These are phyloP conservation scores for Herminia tarsipennalis DNA, from an alignment of 2,888 invertebrate genomes.

Conservation along the genomic window DNA sequence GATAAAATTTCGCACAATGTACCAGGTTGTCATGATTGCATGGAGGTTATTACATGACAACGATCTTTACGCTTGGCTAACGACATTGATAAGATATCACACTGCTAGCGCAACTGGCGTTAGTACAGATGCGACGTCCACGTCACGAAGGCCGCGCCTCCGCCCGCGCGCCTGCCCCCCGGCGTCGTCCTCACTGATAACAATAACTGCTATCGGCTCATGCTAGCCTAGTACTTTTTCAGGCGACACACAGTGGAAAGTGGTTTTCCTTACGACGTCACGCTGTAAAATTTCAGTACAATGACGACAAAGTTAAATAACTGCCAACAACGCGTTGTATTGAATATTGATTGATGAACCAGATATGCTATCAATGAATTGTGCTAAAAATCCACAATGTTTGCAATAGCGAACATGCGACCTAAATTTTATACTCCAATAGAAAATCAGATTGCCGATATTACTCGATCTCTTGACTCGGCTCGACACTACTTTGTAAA, in stretches of 20 bases:
- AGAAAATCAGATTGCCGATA: no score
- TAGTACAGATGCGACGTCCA: constrained; percentile 61
- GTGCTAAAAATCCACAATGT: no score
- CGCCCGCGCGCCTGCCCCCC: constrained; percentile 38
- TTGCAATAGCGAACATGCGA: no score
- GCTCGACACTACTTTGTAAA: no score
- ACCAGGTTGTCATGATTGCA: constrained; percentile 61
- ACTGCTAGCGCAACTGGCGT: constrained; percentile 53
- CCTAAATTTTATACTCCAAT: no score
- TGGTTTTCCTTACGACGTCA: constrained; percentile 64
- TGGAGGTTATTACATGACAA: constrained; percentile 47
- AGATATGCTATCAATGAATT: no score
- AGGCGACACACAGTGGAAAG: constrained; percentile 66
- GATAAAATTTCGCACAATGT: constrained; percentile 56
- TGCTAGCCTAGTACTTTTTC: constrained; percentile 82
- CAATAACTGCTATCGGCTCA: constrained; percentile 68
- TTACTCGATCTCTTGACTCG: no score
- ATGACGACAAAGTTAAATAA: no score
- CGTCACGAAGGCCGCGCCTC: constrained; percentile 63
- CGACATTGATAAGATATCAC: constrained; percentile 71
- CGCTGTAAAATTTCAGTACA: constrained; percentile 27
- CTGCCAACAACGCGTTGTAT: no score
- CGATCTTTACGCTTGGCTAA: constrained; percentile 45
- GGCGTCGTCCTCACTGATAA: constrained; percentile 65
- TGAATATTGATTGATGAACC: no score